Evolutionary conservation across 2,888 invertebrate genomes (phyloP).

Genomic region (Rotaria magnacalcarata): DNA sequence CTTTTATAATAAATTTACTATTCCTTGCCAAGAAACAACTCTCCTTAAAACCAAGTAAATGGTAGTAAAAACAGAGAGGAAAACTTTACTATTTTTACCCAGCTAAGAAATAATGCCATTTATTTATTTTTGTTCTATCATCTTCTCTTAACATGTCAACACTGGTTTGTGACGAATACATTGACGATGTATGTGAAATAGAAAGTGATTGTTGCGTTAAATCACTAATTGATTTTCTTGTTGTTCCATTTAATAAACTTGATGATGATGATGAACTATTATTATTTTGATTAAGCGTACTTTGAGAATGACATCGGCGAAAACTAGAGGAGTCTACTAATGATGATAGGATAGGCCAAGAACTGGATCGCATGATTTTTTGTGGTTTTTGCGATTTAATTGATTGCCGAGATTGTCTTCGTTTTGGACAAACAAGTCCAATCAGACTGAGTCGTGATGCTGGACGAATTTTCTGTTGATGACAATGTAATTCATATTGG

Average conservation of each 20-base stretch:
- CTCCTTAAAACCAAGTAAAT: too few species aligned
- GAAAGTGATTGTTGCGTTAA: background rate
- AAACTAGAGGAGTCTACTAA: background rate
- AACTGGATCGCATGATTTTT: background rate
- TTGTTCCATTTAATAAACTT: background rate
- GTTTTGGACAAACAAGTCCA: constrained; percentile 16
- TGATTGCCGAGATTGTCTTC: background rate
- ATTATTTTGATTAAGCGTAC: background rate
- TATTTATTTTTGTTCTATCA: background rate
- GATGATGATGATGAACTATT: background rate
- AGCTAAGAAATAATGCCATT: constrained; percentile 32
- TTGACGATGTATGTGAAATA: background rate
- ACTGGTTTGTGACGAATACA: constrained; percentile 12
- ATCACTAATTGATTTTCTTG: background rate
- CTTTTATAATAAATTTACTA: too few species aligned
- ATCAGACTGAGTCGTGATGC: background rate
- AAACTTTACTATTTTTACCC: background rate
- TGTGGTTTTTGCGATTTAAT: background rate
- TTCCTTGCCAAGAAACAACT: too few species aligned
- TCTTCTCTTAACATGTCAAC: background rate
- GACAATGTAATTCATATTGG: background rate
- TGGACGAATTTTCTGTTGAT: constrained; percentile 7
- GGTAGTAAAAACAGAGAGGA: too few species aligned
- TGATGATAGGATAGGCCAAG: background rate
- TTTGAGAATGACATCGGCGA: background rate